These are phyloP conservation scores for Acleris cristana DNA, from an alignment of 2,888 invertebrate species.

Conservation along the genomic window DNA sequence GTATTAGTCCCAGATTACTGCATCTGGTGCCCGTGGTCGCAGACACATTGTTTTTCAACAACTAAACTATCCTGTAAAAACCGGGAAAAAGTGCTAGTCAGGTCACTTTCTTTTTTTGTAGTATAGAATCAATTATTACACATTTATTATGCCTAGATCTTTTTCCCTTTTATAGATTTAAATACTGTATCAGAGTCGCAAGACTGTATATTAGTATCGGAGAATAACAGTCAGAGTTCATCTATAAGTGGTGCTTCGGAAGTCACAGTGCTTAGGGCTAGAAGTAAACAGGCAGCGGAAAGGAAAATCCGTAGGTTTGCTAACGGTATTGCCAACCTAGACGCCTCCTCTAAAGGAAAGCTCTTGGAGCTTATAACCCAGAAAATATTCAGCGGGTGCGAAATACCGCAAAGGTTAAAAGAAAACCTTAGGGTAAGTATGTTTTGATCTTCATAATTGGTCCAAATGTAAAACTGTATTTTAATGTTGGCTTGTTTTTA, in stretches of 20 bases:
- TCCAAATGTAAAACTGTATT: background rate
- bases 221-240: conserved; percentile 42
- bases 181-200: conserved; percentile 50
- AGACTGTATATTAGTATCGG: conserved; percentile 57
- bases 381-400: conserved; percentile 67
- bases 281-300: conserved; percentile 41
- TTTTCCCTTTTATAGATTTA: conserved; percentile 52
- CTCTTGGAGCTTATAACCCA: conserved; percentile 63
- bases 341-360: conserved; percentile 59
- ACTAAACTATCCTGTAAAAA: background rate
- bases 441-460: background rate
- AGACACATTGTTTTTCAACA: background rate
- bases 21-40: too few species aligned
- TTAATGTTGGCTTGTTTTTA: too few species aligned
- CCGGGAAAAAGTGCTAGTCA: background rate
- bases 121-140: too few species aligned
- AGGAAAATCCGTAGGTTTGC: conserved; percentile 56
- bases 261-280: conserved; percentile 60
- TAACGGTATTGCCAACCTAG: conserved; percentile 61
- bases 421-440: conserved; percentile 51
- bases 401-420: conserved; percentile 46
- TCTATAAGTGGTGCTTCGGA: conserved; percentile 70
- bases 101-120: background rate
- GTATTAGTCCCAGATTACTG: too few species aligned
- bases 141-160: conserved; percentile 15